Conservation (phyloP, 2,113 vertebrate genomes). For the Felis chaus region DNA sequence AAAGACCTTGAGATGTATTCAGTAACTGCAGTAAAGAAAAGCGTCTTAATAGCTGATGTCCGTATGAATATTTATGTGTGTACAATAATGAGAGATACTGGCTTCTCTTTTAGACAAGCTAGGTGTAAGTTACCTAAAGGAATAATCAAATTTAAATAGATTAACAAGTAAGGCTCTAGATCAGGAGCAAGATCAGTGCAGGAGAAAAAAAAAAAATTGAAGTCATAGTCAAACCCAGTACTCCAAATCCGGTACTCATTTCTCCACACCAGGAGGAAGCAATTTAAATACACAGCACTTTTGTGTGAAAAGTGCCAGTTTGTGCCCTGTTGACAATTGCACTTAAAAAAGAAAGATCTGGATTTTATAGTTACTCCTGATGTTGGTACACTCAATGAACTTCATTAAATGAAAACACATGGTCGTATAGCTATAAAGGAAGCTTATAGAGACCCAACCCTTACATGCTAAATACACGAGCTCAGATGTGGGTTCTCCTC, state of each 20-base stretch:
- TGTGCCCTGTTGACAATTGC: background rate
- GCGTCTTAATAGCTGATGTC: background rate
- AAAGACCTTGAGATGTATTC: background rate
- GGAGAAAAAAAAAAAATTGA: background rate
- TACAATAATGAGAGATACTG: background rate
- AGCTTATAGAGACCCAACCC: background rate
- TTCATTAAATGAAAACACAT: conserved; percentile 44
- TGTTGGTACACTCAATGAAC: background rate
- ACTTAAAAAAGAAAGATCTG: background rate
- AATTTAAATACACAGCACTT: conserved; percentile 2
- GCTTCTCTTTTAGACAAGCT: background rate
- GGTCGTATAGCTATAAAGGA: background rate
- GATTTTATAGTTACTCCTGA: background rate
- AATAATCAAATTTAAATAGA: background rate
- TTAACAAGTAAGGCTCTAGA: background rate
- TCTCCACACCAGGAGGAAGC: background rate
- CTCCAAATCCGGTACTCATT: background rate
- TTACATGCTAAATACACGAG: background rate
- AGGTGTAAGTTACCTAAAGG: background rate
- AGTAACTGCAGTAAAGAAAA: background rate
- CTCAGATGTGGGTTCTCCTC: background rate
- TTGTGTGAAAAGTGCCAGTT: background rate
- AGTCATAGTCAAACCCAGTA: background rate
- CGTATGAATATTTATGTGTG: background rate
- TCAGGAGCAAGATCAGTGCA: background rate